These are phyloP conservation scores for Lagorchestes hirsutus DNA, from an alignment of 2,797 vertebrate species.

Conservation along the genomic window DNA sequence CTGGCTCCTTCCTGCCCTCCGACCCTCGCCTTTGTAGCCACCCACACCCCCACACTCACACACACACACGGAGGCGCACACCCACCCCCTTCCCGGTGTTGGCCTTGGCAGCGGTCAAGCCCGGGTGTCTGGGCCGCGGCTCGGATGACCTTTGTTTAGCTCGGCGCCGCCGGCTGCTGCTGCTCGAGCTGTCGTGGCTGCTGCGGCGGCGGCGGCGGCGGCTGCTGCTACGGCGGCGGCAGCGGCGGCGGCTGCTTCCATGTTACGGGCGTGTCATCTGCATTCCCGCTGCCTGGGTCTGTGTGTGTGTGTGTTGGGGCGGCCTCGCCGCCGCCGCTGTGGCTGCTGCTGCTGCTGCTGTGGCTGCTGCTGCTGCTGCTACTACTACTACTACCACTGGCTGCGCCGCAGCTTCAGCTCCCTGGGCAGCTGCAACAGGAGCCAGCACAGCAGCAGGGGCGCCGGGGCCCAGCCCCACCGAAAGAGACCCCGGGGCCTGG, in stretches of 20 bases:
- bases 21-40: constrained; percentile 37
- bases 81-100: constrained; percentile 71
- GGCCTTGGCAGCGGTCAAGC: constrained; percentile 76
- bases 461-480: constrained; percentile 54
- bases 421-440: constrained; percentile 23
- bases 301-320: constrained; percentile 67
- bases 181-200: constrained; percentile 56
- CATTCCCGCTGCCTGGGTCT: constrained; percentile 76
- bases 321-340: constrained; percentile 58
- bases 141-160: constrained; percentile 75
- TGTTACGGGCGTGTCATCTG: constrained; percentile 71
- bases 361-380: constrained; percentile 38
- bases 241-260: constrained; percentile 74
- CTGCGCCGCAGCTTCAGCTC: constrained; percentile 31
- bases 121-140: constrained; percentile 74
- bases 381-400: background rate
- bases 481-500: constrained; percentile 70
- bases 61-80: constrained; percentile 55
- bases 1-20: constrained; percentile 13
- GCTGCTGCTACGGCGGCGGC: constrained; percentile 54
- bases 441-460: constrained; percentile 25
- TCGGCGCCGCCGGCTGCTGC: constrained; percentile 75
- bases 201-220: constrained; percentile 49
- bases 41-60: background rate
- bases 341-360: constrained; percentile 19